phyloP scores from a whole-genome alignment of 1,140 invertebrate genomes.

The Drosophila chauvacae region DNA sequence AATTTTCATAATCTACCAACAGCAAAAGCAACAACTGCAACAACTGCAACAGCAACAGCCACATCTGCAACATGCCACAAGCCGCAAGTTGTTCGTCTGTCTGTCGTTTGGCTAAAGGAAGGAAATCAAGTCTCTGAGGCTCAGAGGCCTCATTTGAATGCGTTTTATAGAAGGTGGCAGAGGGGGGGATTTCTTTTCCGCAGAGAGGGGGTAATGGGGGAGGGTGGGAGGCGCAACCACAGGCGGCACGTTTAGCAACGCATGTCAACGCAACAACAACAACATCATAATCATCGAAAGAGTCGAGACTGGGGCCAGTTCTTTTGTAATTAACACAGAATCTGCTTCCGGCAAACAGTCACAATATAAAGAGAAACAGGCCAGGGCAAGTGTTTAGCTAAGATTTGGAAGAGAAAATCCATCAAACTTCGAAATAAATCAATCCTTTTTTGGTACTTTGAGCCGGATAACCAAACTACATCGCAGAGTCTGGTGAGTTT shows the following conservation, averaged over 20 bases:
- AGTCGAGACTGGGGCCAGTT: conserved; percentile 29
- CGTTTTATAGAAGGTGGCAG: conserved; percentile 30
- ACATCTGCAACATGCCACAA: conserved; percentile 55
- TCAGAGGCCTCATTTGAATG: conserved; percentile 74
- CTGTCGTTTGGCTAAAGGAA: conserved; percentile 44
- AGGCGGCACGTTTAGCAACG: conserved; percentile 79
- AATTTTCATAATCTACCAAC: conserved; percentile 81
- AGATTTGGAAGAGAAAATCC: background rate
- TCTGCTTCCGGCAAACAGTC: conserved; percentile 69
- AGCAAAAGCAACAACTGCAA: conserved; percentile 16
- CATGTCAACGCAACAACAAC: conserved; percentile 74
- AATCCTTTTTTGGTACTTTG: no score
- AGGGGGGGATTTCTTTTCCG: background rate
- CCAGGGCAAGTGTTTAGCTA: background rate
- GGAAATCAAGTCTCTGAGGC: conserved; percentile 68
- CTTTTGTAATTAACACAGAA: conserved; percentile 80
- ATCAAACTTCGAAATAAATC: no score
- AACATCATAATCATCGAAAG: conserved; percentile 54
- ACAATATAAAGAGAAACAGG: conserved; percentile 9
- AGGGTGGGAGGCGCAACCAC: conserved; percentile 6
- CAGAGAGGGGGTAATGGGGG: background rate
- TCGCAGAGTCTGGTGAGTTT: background rate
- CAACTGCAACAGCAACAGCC: conserved; percentile 26
- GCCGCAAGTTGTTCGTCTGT: conserved; percentile 45
- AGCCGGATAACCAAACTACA: background rate